phyloP scores from a whole-genome alignment of 2,797 vertebrate species.

The Rhinatrema bivittatum region DNA sequence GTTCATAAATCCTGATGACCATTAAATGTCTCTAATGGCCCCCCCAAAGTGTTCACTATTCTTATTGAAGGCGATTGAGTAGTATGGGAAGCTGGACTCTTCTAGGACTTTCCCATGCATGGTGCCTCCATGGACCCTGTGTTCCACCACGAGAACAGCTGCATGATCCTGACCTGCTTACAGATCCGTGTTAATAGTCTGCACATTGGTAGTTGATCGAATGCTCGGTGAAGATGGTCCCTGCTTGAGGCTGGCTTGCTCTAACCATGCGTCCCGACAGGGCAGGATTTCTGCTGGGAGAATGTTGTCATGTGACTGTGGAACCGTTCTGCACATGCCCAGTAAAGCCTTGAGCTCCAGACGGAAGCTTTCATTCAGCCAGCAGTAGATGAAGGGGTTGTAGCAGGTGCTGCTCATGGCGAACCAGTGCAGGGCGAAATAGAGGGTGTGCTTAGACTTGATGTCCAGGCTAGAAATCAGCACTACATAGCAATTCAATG shows the following conservation, averaged over 20 bases:
- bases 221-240: not conserved
- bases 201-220: not conserved
- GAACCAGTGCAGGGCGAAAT: slow-evolving; percentile 76
- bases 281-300: not conserved
- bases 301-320: accelerated
- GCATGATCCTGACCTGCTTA: not conserved
- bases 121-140: no score
- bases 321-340: slow-evolving; percentile 7
- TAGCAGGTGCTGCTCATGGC: slow-evolving; percentile 82
- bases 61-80: no score
- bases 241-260: slow-evolving; percentile 11
- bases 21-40: no score
- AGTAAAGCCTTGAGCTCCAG: slow-evolving; percentile 43
- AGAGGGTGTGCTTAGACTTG: slow-evolving; percentile 62
- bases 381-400: slow-evolving; percentile 82
- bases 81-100: no score
- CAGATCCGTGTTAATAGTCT: slow-evolving; percentile 1
- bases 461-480: slow-evolving; percentile 76
- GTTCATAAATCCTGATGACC: no score
- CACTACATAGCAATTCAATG: slow-evolving; percentile 67
- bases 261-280: slow-evolving; percentile 2
- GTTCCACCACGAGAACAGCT: no score
- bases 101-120: no score
- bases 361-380: slow-evolving; percentile 69
- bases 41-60: no score